Conservation (phyloP, 2,113 vertebrate species). For the Rhombomys opimus region DNA sequence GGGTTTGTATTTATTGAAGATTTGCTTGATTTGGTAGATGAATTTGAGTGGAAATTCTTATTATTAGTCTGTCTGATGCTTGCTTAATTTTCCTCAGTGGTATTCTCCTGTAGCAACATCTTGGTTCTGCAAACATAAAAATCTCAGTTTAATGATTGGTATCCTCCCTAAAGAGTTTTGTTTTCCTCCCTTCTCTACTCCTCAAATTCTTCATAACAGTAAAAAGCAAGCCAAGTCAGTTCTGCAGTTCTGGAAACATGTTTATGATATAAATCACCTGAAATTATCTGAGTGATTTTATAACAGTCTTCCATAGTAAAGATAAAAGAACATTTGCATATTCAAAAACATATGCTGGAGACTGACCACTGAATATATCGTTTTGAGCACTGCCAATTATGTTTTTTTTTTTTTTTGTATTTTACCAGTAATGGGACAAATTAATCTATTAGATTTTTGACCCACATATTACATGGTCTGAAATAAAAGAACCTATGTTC, state of each 20-base stretch:
- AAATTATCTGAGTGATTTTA: slow-evolving; percentile 29
- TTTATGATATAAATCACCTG: slow-evolving; percentile 4
- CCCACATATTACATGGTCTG: not conserved
- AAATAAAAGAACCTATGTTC: not conserved
- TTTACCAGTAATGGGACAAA: not conserved
- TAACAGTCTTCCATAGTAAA: not conserved
- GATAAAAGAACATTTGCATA: slow-evolving; percentile 44
- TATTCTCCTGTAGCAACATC: slow-evolving; percentile 68
- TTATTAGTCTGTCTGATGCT: slow-evolving; percentile 72
- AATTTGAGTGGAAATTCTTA: slow-evolving; percentile 73
- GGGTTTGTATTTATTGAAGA: slow-evolving; percentile 71
- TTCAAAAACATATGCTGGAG: not conserved
- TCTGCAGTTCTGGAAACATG: not conserved
- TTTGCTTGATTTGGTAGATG: slow-evolving; percentile 70
- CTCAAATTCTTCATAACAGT: slow-evolving; percentile 55
- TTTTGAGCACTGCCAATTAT: not conserved
- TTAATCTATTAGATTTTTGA: not conserved
- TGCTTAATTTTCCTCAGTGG: slow-evolving; percentile 70
- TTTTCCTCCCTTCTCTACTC: slow-evolving; percentile 32
- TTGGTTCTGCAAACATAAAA: slow-evolving; percentile 72
- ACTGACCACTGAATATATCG: not conserved
- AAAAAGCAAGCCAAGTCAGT: slow-evolving; percentile 20
- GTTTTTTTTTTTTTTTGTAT: not conserved
- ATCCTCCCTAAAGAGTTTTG: slow-evolving; percentile 63
- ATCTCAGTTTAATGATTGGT: slow-evolving; percentile 76